These are phyloP conservation scores for Battus philenor DNA, from an alignment of 1,140 invertebrate genomes.

Conservation along the genomic window DNA sequence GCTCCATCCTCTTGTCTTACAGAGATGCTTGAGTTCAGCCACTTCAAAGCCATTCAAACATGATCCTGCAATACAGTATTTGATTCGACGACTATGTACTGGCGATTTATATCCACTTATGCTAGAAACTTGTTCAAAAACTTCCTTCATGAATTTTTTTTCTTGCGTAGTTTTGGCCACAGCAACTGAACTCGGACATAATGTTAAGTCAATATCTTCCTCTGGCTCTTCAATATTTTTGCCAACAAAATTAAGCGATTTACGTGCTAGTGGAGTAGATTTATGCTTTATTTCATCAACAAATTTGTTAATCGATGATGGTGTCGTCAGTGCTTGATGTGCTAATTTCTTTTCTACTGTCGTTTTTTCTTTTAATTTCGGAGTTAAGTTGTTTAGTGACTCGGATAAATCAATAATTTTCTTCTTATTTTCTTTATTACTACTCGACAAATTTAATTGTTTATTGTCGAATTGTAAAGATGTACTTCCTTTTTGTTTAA, in stretches of 20 bases:
- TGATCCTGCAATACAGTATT: slow-evolving; percentile 51
- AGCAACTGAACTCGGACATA: slow-evolving; percentile 33
- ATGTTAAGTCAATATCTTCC: slow-evolving; percentile 36
- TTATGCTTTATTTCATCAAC: slow-evolving; percentile 53
- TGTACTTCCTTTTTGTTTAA: slow-evolving; percentile 27
- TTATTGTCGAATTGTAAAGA: slow-evolving; percentile 10
- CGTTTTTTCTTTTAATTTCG: slow-evolving; percentile 32
- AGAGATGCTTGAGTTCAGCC: slow-evolving; percentile 38
- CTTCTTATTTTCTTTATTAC: slow-evolving; percentile 17
- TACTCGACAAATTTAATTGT: slow-evolving; percentile 15
- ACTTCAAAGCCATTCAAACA: slow-evolving; percentile 39
- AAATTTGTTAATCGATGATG: slow-evolving; percentile 55
- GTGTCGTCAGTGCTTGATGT: slow-evolving; percentile 43
- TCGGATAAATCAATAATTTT: slow-evolving; percentile 28
- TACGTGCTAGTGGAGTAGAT: slow-evolving; percentile 57
- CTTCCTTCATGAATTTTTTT: slow-evolving; percentile 50
- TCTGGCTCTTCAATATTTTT: slow-evolving; percentile 23
- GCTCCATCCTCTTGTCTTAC: slow-evolving; percentile 41
- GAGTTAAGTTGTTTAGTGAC: slow-evolving; percentile 27
- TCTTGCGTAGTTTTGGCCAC: slow-evolving; percentile 54
- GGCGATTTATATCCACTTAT: slow-evolving; percentile 21
- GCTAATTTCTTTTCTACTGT: slow-evolving; percentile 23
- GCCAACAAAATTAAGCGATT: slow-evolving; percentile 51
- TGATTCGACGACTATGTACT: slow-evolving; percentile 17
- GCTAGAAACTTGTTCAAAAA: slow-evolving; percentile 50